A percentile compares a stretch with the other conserved stretches of the same genome.
These are phyloP conservation scores for Odontothrips loti DNA, from an alignment of 2,888 invertebrate genomes.

Conservation along the genomic window DNA sequence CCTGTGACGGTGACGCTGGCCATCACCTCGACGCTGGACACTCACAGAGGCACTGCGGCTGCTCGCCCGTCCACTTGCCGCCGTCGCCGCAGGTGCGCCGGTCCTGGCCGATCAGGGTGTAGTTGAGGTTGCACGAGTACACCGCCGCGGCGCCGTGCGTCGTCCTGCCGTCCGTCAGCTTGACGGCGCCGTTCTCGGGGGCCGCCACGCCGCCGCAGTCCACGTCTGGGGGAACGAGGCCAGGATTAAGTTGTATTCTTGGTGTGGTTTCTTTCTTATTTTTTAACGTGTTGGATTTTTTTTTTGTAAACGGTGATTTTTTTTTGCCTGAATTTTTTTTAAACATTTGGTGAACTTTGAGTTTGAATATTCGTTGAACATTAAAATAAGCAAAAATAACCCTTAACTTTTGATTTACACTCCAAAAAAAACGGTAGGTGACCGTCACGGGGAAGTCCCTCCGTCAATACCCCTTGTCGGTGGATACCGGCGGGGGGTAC, in stretches of 20 bases:
- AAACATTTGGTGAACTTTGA: too few species aligned
- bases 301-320: neutral
- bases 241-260: too few species aligned
- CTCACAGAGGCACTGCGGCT: conserved; percentile 71
- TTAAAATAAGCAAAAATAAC: too few species aligned
- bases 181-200: conserved; percentile 68
- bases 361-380: too few species aligned
- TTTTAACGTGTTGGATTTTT: neutral
- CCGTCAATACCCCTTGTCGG: too few species aligned
- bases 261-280: too few species aligned
- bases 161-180: conserved; percentile 64
- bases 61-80: conserved; percentile 71
- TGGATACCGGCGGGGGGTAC: neutral
- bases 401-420: too few species aligned
- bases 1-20: neutral
- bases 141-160: conserved; percentile 72
- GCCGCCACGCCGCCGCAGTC: conserved; percentile 68
- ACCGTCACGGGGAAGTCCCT: too few species aligned
- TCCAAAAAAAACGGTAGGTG: too few species aligned
- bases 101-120: conserved; percentile 71
- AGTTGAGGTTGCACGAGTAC: conserved; percentile 78
- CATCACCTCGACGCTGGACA: conserved; percentile 31
- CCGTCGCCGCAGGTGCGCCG: conserved; percentile 67
- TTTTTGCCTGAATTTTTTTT: neutral
- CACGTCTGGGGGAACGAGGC: conserved; percentile 59